Percentiles rank a stretch among this genome's conserved stretches.
phyloP scores from a whole-genome alignment of 92 coral and sea anemone genomes.

The Bergia sp. region DNA sequence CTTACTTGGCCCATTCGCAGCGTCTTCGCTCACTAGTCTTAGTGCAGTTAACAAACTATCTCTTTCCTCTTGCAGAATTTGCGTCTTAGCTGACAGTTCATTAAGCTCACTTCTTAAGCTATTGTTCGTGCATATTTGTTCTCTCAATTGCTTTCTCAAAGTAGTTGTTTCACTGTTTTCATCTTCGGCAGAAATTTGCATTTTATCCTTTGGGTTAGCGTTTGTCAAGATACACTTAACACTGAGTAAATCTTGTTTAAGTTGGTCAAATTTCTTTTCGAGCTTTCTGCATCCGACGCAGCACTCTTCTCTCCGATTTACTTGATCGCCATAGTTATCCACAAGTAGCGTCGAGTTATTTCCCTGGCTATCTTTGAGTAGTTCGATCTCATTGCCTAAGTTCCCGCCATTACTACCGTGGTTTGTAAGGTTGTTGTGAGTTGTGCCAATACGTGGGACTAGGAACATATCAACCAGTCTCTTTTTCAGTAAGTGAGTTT shows the following conservation, averaged over 20 bases:
- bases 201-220: conserved; percentile 1
- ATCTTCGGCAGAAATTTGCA: not conserved
- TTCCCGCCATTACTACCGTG: not conserved
- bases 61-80: not conserved
- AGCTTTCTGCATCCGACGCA: conserved; percentile 10
- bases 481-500: conserved; percentile 1
- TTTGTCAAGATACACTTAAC: not conserved
- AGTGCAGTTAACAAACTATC: conserved; percentile 23
- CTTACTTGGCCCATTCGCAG: not conserved
- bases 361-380: not conserved
- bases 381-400: not conserved
- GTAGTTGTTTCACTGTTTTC: not conserved
- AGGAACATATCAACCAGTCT: not conserved
- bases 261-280: not conserved
- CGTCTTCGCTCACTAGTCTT: not conserved
- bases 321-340: not conserved
- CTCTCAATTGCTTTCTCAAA: not conserved
- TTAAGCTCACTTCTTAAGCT: not conserved
- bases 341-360: not conserved
- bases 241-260: not conserved
- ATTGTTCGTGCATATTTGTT: not conserved
- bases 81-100: not conserved
- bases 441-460: not conserved
- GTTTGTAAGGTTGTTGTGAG: not conserved
- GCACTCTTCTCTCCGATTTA: not conserved